Conservation (phyloP, 2,888 invertebrate genomes). For the Aquatica leii region DNA sequence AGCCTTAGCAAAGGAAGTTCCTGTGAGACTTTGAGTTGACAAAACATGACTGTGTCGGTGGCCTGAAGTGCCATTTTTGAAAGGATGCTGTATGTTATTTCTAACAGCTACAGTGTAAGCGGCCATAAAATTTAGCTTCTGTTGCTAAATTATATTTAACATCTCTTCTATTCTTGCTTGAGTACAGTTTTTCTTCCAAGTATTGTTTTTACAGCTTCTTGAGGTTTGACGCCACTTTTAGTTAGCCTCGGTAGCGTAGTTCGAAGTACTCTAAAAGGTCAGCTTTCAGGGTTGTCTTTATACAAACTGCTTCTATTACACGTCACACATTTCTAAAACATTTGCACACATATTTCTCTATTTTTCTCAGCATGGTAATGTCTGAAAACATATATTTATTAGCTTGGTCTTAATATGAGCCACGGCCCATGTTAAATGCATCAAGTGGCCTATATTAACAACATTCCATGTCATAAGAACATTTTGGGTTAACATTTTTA, state of each 20-base stretch:
- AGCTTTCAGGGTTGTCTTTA: not conserved
- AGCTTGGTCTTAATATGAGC: no score
- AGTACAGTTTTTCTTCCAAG: slow-evolving; percentile 1
- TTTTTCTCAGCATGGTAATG: no score
- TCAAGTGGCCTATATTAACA: no score
- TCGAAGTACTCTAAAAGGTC: slow-evolving; percentile 7
- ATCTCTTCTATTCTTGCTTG: no score
- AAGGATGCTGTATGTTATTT: slow-evolving; percentile 1
- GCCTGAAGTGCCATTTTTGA: not conserved
- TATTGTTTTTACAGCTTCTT: not conserved
- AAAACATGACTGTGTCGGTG: no score
- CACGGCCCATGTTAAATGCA: no score
- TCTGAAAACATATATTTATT: no score
- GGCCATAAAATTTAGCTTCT: no score
- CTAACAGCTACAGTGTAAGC: slow-evolving; percentile 1
- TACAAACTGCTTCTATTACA: not conserved
- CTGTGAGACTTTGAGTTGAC: no score
- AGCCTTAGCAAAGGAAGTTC: not conserved
- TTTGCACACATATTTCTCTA: no score
- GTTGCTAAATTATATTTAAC: not conserved
- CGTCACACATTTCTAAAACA: slow-evolving; percentile 4
- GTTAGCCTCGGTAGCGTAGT: slow-evolving; percentile 1
- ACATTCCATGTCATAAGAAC: no score
- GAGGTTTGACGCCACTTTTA: not conserved
- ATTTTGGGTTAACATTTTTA: no score